Percentiles rank a stretch among this genome's conserved stretches.
Evolutionary conservation across 2,113 vertebrate species (phyloP).

Genomic region (Oryzias celebensis): DNA sequence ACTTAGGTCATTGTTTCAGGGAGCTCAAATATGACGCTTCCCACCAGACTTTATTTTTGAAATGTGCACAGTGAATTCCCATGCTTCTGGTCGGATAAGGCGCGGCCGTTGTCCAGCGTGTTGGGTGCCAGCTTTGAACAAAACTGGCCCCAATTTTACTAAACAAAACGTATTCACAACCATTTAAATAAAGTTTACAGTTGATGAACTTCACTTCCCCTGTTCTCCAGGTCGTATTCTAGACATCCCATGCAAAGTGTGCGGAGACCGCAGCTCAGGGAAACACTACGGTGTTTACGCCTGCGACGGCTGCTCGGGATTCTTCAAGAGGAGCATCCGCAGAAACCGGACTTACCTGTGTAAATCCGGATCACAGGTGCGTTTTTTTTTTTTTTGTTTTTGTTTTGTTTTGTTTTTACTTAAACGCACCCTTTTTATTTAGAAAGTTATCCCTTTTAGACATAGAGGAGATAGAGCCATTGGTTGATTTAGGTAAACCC

Average conservation of each 20-base stretch:
- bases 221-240: slow-evolving; percentile 89
- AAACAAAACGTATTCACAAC: too few relatives aligned
- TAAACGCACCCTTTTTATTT: too few relatives aligned
- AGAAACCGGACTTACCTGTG: slow-evolving; percentile 97
- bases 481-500: too few relatives aligned
- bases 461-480: too few relatives aligned
- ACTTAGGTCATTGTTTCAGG: slow-evolving; percentile 80
- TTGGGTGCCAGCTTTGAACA: background rate
- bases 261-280: slow-evolving; percentile 95
- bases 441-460: too few relatives aligned
- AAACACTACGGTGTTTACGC: slow-evolving; percentile 99
- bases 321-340: slow-evolving; percentile 98
- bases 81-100: slow-evolving; percentile 68
- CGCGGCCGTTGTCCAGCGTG: slow-evolving; percentile 34
- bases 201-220: too few relatives aligned
- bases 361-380: slow-evolving; percentile 98
- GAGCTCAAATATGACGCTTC: slow-evolving; percentile 77
- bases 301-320: slow-evolving; percentile 97
- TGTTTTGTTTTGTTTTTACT: too few relatives aligned
- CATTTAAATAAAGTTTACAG: too few relatives aligned
- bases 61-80: slow-evolving; percentile 70
- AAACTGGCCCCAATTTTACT: too few relatives aligned
- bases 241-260: slow-evolving; percentile 99
- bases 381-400: background rate
- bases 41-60: slow-evolving; percentile 71